phyloP scores from a whole-genome alignment of 2,888 invertebrate genomes.

The Anthrax anthrax region DNA sequence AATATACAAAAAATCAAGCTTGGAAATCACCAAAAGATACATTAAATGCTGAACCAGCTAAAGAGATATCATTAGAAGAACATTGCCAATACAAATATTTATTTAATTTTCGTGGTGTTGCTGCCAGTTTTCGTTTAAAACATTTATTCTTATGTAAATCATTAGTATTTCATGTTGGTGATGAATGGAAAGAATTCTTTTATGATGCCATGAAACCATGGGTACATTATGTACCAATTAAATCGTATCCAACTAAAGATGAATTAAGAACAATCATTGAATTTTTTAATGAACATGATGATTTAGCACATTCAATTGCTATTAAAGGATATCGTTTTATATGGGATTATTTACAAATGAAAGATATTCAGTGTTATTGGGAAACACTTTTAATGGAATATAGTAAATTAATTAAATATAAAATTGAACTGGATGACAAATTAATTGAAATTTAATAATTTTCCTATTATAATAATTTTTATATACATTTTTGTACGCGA shows the following conservation, averaged over 20 bases:
- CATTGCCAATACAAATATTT: conserved; percentile 89
- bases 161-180: conserved; percentile 84
- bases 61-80: conserved; percentile 75
- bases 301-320: conserved; percentile 62
- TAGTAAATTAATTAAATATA: conserved; percentile 54
- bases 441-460: conserved; percentile 38
- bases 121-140: conserved; percentile 93
- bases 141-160: conserved; percentile 89
- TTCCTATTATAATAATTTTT: too few relatives aligned
- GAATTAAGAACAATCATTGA: conserved; percentile 57
- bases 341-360: conserved; percentile 65
- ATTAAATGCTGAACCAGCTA: conserved; percentile 63
- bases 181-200: conserved; percentile 92
- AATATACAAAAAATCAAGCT: conserved; percentile 96
- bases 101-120: conserved; percentile 93
- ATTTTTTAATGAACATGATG: conserved; percentile 65
- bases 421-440: conserved; percentile 43
- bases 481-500: too few relatives aligned
- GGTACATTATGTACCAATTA: conserved; percentile 88
- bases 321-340: conserved; percentile 68
- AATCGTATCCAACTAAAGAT: conserved; percentile 46
- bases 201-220: conserved; percentile 82
- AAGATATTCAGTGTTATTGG: conserved; percentile 83
- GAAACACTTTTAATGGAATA: conserved; percentile 57
- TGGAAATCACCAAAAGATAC: conserved; percentile 96